Percentiles rank a stretch among this genome's conserved stretches.
These are phyloP conservation scores for Sminthurinus signatus DNA, from an alignment of 1,140 invertebrate species.

Conservation along the genomic window DNA sequence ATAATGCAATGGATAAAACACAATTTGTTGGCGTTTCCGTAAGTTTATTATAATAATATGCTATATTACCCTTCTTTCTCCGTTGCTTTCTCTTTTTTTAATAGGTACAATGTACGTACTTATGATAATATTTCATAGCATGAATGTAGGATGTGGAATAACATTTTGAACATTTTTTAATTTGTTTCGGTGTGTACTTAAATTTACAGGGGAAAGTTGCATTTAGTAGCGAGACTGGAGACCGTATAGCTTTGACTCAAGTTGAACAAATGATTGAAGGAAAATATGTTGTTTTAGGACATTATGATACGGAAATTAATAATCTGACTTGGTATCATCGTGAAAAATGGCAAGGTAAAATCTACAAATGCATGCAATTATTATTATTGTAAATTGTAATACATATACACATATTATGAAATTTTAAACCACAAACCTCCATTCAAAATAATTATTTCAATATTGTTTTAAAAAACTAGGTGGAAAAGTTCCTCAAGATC, in stretches of 20 bases:
- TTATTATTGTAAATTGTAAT: no score
- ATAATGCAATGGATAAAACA: slow-evolving; percentile 93
- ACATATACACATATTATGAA: no score
- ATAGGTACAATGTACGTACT: no score
- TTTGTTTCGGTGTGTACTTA: no score
- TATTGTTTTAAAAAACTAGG: no score
- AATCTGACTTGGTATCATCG: slow-evolving; percentile 84
- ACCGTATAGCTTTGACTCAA: slow-evolving; percentile 96
- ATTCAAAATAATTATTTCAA: no score
- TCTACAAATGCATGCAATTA: no score
- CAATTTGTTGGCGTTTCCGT: slow-evolving; percentile 97
- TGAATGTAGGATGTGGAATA: background rate
- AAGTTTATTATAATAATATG: slow-evolving; percentile 53
- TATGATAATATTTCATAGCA: no score
- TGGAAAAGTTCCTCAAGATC: slow-evolving; percentile 80
- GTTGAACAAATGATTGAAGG: slow-evolving; percentile 96
- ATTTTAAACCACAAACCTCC: no score
- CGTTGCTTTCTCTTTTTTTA: no score
- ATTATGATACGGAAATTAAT: slow-evolving; percentile 86
- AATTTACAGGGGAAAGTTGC: slow-evolving; percentile 15
- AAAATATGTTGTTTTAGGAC: slow-evolving; percentile 90
- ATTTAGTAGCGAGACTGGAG: slow-evolving; percentile 68
- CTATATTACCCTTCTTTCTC: no score
- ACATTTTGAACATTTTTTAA: slow-evolving; percentile 6
- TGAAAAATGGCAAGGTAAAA: slow-evolving; percentile 20